Conservation (phyloP, 2,113 vertebrate genomes). For the Halcyon senegalensis region DNA sequence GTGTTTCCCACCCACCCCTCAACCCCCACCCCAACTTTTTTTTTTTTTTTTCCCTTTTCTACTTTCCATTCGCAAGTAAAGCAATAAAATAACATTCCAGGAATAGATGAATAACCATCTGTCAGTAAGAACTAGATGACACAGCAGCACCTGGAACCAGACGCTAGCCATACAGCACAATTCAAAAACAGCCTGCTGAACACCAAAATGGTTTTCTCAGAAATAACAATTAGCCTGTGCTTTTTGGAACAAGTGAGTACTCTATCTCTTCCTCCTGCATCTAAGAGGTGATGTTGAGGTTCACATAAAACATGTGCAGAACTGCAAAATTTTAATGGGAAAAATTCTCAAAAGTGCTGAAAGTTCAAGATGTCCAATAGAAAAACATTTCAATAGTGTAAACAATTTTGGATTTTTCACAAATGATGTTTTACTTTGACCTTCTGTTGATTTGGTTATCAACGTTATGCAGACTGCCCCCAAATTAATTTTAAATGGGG, state of each 20-base stretch:
- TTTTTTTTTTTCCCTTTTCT: not conserved
- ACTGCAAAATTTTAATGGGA: not conserved
- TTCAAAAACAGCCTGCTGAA: not conserved
- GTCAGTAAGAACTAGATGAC: not conserved
- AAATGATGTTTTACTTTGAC: not conserved
- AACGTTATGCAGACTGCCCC: not conserved
- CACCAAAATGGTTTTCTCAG: not conserved
- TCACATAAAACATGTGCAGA: not conserved
- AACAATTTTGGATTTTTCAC: not conserved
- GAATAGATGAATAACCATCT: not conserved
- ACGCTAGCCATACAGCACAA: not conserved
- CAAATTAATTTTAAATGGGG: not conserved
- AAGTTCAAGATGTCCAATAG: not conserved
- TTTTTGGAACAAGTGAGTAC: not conserved
- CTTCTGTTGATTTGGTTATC: not conserved
- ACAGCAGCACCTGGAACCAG: not conserved
- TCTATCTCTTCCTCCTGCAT: not conserved
- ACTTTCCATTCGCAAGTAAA: not conserved
- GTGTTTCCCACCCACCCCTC: too few species aligned
- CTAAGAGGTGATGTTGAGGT: not conserved
- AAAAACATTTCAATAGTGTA: not conserved
- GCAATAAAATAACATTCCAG: not conserved
- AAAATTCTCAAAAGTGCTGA: not conserved
- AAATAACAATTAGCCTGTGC: not conserved
- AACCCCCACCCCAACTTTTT: too few species aligned